A percentile compares a stretch with the other conserved stretches of the same genome.
Evolutionary conservation across 2,797 vertebrate species (phyloP).

Genomic region (Poecilia wingei): DNA sequence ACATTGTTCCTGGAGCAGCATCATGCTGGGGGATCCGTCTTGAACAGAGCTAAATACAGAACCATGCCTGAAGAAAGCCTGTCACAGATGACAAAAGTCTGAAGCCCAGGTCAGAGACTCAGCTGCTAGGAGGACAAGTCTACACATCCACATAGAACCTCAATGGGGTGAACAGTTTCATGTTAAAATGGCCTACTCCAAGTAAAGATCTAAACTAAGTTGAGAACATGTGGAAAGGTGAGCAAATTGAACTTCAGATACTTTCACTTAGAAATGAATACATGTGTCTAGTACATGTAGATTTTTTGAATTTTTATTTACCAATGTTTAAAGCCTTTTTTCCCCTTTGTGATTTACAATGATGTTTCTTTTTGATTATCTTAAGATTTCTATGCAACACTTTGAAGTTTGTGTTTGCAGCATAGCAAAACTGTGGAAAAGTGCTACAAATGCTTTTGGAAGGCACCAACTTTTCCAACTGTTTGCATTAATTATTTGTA

Average conservation of each 20-base stretch:
- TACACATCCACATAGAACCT: neutral
- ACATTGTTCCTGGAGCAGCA: neutral
- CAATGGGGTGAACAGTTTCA: neutral
- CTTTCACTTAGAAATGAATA: neutral
- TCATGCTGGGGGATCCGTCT: neutral
- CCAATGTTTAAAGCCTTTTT: neutral
- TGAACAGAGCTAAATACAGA: neutral
- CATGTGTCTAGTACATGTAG: neutral
- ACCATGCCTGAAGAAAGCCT: neutral
- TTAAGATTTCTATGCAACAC: neutral
- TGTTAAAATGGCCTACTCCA: neutral
- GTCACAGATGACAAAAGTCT: neutral
- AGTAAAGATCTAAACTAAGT: neutral
- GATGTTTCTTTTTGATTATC: neutral
- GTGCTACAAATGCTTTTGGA: neutral
- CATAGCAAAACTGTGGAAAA: neutral
- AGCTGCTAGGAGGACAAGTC: neutral
- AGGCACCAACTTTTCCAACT: neutral
- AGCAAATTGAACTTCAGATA: neutral
- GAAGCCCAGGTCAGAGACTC: neutral
- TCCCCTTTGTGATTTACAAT: neutral
- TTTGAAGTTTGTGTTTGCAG: neutral
- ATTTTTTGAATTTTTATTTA: neutral
- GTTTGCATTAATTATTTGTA: slow-evolving; percentile 15
- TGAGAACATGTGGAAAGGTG: neutral